A percentile compares a stretch with the other conserved stretches of the same genome.
phyloP scores from a whole-genome alignment of 2,797 vertebrate species.

The Typhlichthys subterraneus region DNA sequence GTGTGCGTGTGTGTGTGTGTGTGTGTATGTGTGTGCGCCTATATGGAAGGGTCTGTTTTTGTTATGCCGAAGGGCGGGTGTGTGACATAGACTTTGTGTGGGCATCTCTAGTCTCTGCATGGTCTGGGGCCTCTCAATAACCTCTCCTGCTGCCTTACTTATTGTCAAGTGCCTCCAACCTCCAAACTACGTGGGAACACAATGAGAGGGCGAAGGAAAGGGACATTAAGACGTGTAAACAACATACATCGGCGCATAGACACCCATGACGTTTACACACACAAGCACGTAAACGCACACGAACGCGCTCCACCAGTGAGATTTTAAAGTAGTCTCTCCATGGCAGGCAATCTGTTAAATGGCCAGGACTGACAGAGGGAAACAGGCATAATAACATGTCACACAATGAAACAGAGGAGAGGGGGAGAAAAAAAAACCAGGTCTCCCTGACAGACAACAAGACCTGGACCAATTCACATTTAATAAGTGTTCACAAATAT shows the following conservation, averaged over 20 bases:
- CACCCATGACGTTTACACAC: constrained; percentile 32
- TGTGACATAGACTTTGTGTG: constrained; percentile 65
- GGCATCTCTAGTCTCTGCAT: constrained; percentile 60
- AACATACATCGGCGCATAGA: neutral
- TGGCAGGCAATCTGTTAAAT: constrained; percentile 70
- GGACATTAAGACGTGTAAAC: constrained; percentile 9
- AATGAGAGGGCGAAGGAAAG: constrained; percentile 53
- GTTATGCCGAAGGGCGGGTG: constrained; percentile 32
- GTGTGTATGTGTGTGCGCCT: constrained; percentile 26
- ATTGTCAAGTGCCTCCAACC: constrained; percentile 75
- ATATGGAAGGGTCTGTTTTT: constrained; percentile 15
- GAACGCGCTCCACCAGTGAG: constrained; percentile 36
- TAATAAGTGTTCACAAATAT: constrained; percentile 77
- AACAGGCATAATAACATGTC: constrained; percentile 69
- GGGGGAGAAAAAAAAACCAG: constrained; percentile 23
- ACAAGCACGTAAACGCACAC: constrained; percentile 22
- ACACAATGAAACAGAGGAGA: constrained; percentile 56
- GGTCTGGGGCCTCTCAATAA: constrained; percentile 55
- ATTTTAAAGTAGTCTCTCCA: constrained; percentile 55
- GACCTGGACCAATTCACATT: constrained; percentile 72
- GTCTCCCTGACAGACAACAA: constrained; percentile 64
- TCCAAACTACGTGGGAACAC: constrained; percentile 64
- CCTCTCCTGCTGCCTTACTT: constrained; percentile 74
- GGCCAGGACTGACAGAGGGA: constrained; percentile 61
- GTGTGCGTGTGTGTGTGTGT: constrained; percentile 17